phyloP scores from a whole-genome alignment of 2,888 invertebrate species.

The Eristalis tenax region DNA sequence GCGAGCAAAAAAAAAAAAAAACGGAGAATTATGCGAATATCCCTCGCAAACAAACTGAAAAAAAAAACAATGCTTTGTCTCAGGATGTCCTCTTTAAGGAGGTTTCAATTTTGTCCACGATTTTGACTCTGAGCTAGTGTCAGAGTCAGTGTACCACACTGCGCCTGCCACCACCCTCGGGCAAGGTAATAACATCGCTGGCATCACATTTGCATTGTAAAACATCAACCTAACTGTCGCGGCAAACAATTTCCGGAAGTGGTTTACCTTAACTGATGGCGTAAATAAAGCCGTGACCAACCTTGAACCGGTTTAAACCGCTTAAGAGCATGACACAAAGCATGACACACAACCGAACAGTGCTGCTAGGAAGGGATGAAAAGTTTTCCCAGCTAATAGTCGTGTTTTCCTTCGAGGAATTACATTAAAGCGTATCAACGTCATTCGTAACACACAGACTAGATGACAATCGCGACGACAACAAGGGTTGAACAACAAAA shows the following conservation, averaged over 20 bases:
- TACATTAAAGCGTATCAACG: constrained; percentile 68
- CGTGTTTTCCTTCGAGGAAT: constrained; percentile 61
- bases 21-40: constrained; percentile 53
- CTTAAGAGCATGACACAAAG: constrained; percentile 69
- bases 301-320: constrained; percentile 69
- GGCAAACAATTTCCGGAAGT: constrained; percentile 71
- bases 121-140: neutral
- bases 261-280: constrained; percentile 71
- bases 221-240: constrained; percentile 71
- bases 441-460: constrained; percentile 52
- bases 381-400: constrained; percentile 63
- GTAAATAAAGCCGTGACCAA: constrained; percentile 59
- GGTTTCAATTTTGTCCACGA: neutral
- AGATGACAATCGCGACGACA: constrained; percentile 71
- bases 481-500: constrained; percentile 58
- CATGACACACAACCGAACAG: neutral
- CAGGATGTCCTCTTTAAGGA: constrained; percentile 28
- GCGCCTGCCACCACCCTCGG: neutral
- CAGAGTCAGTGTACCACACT: neutral
- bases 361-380: neutral
- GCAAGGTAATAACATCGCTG: constrained; percentile 44
- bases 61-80: constrained; percentile 32
- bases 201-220: constrained; percentile 71
- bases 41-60: constrained; percentile 14
- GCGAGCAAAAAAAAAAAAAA: constrained; percentile 17